phyloP scores from a whole-genome alignment of 2,797 vertebrate species.

The Pyrocephalus nanus region DNA sequence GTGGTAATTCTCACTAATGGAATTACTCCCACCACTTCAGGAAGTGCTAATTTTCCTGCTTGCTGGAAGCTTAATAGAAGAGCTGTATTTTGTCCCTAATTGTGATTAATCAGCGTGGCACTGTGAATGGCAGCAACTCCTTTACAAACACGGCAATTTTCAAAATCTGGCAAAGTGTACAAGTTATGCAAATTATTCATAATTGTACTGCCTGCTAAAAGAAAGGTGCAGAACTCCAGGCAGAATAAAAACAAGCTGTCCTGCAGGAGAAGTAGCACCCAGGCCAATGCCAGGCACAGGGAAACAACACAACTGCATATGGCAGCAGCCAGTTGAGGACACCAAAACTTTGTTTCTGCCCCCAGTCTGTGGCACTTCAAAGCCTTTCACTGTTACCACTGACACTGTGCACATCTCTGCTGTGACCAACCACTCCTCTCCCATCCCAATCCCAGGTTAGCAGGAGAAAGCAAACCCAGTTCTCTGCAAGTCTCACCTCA shows the following conservation, averaged over 20 bases:
- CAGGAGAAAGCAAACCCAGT: not conserved
- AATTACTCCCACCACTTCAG: constrained; percentile 65
- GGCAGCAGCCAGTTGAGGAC: not conserved
- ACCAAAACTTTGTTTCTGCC: not conserved
- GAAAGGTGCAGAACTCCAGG: constrained; percentile 32
- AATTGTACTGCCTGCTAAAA: constrained; percentile 55
- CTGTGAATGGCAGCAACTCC: constrained; percentile 39
- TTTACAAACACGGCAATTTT: constrained; percentile 67
- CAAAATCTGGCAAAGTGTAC: constrained; percentile 71
- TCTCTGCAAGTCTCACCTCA: not conserved
- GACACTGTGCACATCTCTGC: not conserved
- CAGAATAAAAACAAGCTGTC: not conserved
- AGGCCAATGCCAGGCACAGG: not conserved
- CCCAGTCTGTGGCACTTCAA: not conserved
- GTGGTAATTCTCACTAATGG: constrained; percentile 68
- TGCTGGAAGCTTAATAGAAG: constrained; percentile 70
- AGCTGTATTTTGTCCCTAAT: constrained; percentile 63
- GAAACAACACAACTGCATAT: accelerated
- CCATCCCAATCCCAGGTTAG: not conserved
- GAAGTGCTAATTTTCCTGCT: constrained; percentile 73
- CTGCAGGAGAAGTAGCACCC: not conserved
- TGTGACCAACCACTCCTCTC: not conserved
- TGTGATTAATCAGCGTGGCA: constrained; percentile 71
- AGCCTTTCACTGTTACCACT: accelerated
- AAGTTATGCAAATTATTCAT: constrained; percentile 63